phyloP scores from a whole-genome alignment of 2,888 invertebrate genomes.

The Rhyacophila evoluta region DNA sequence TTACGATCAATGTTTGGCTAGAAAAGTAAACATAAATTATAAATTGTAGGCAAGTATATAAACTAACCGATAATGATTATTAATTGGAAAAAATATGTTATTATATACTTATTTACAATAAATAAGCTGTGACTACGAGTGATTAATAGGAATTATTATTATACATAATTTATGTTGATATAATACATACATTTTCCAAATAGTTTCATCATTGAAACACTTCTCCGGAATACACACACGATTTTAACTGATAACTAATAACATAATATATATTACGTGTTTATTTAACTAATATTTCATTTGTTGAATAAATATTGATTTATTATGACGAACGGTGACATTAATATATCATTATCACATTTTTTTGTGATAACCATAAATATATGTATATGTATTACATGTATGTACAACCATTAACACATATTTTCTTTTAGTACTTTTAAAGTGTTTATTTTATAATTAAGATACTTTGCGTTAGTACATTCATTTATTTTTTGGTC shows the following conservation, averaged over 20 bases:
- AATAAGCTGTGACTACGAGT: no score
- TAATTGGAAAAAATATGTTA: not conserved
- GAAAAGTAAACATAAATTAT: not conserved
- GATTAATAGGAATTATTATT: not conserved
- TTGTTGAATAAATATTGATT: not conserved
- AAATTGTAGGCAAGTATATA: not conserved
- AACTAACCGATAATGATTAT: not conserved
- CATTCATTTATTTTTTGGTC: no score
- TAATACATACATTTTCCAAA: not conserved
- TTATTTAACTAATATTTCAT: not conserved
- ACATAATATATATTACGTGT: not conserved
- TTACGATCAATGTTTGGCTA: not conserved
- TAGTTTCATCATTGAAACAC: not conserved
- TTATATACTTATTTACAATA: no score
- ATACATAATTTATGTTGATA: not conserved
- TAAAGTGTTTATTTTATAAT: no score
- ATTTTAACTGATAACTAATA: no score
- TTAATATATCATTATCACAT: not conserved
- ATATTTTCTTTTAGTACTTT: no score
- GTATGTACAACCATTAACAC: no score
- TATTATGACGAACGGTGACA: not conserved
- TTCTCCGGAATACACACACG: not conserved
- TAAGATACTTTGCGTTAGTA: no score
- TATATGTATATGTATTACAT: no score
- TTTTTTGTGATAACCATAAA: no score